Evolutionary conservation across 2,113 vertebrate genomes (phyloP), one percentile per base, ranked within the genome.

Genomic region (Pelusios castaneus): DNA sequence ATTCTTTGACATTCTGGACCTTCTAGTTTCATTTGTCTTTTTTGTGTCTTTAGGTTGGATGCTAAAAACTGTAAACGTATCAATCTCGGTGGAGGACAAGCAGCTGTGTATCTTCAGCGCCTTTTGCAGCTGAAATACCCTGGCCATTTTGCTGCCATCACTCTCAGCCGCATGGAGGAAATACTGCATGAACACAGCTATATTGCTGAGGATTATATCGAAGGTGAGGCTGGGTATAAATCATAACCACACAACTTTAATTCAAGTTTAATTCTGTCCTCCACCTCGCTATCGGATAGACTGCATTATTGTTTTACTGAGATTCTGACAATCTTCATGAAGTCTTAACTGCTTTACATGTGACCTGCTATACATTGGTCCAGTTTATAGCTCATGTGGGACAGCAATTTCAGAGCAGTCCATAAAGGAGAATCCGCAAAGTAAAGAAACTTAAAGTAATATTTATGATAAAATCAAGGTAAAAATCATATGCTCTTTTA

Each of bases 101-200:
- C 99, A 17, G 98, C 99, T 4, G 97, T 98, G 1, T 99, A 99
- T 96, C 98, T 99, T 41, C 99, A 99, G 96, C 98, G 99, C 3
- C 99, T 99, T 51, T 98, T 99, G 29, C 99, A 99, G 97, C 98
- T 99, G 7, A 99, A 99, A 89, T 99, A 99, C 76, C 99, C 99
- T 0, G 99, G 99, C 19, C 99, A 99, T 67, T 98, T 99, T 5
- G 98, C 98, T 0, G 99, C 99, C 73, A 98, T 99, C 93, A 99
- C 99, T 0, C 98, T 99, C 31, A 99, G 99, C 95, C 99, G 99
- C 47, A 99, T 99, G 98, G 99, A 99, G 96, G 99, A 99, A 92
- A 99, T 99, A 80, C 97, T 99, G 84, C 99, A 99, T 3, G 98
- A 99, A 60, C 99, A 99, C 93, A 99, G 99, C 97, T 99, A 99